Conservation (phyloP, 2,888 invertebrate species). For the Cheilosia urbana region DNA sequence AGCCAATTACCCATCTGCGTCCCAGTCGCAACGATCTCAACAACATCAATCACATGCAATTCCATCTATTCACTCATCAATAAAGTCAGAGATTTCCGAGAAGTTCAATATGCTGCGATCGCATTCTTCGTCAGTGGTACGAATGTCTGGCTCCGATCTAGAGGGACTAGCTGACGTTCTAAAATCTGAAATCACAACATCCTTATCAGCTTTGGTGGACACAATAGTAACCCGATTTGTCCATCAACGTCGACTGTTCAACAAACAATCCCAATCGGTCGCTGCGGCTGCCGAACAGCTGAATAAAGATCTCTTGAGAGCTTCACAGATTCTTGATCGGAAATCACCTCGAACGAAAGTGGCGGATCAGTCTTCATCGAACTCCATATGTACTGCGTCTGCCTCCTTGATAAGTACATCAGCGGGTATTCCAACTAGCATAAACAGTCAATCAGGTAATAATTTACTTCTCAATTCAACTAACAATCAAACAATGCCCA, state of each 20-base stretch:
- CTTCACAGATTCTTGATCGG: conserved; percentile 91
- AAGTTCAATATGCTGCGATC: conserved; percentile 90
- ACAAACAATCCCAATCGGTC: conserved; percentile 91
- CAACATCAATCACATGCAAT: conserved; percentile 79
- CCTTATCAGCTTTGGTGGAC: conserved; percentile 93
- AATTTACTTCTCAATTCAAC: conserved; percentile 82
- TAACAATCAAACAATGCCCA: conserved; percentile 81
- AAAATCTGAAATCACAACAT: conserved; percentile 94
- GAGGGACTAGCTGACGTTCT: conserved; percentile 95
- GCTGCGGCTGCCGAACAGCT: conserved; percentile 92
- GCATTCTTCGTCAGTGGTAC: conserved; percentile 87
- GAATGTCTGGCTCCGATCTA: conserved; percentile 91
- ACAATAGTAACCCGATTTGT: conserved; percentile 93
- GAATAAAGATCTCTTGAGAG: conserved; percentile 92
- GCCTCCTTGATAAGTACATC: conserved; percentile 77
- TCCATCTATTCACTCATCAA: conserved; percentile 81
- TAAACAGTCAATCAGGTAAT: conserved; percentile 83
- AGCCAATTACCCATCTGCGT: conserved; percentile 25
- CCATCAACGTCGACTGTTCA: conserved; percentile 90
- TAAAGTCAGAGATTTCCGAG: conserved; percentile 90
- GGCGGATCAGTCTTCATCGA: conserved; percentile 79
- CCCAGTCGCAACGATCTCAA: conserved; percentile 80
- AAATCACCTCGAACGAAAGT: conserved; percentile 89
- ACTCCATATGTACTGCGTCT: conserved; percentile 67
- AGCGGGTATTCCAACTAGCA: conserved; percentile 81